phyloP scores from a whole-genome alignment of 2,888 invertebrate genomes.

The Watsonalla cultraria region DNA sequence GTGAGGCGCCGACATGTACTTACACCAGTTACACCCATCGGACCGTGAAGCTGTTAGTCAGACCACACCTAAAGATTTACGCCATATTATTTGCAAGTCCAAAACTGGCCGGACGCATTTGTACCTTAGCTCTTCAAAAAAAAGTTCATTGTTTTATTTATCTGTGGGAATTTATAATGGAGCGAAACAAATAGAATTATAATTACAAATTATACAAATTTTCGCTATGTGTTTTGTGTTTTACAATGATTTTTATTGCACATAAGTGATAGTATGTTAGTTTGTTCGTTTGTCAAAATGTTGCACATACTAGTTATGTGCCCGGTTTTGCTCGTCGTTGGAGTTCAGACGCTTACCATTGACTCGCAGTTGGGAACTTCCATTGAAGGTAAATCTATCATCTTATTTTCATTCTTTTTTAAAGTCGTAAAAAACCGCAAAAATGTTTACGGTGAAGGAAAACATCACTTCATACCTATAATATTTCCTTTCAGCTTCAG shows the following conservation, averaged over 20 bases:
- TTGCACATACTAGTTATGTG: constrained; percentile 54
- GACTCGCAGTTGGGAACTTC: constrained; percentile 70
- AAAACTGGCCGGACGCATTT: constrained; percentile 56
- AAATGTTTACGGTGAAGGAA: not conserved
- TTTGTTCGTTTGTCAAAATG: constrained; percentile 50
- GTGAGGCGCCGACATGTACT: constrained; percentile 53
- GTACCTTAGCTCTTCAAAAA: constrained; percentile 12
- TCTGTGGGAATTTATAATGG: constrained; percentile 9
- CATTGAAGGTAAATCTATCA: constrained; percentile 55
- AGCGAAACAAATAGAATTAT: constrained; percentile 1
- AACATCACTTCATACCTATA: too few species aligned
- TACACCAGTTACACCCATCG: constrained; percentile 26
- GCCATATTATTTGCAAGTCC: constrained; percentile 66
- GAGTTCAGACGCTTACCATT: constrained; percentile 63
- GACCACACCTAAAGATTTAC: constrained; percentile 62
- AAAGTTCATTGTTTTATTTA: constrained; percentile 19
- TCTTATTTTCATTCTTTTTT: not conserved
- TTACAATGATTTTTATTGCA: constrained; percentile 7
- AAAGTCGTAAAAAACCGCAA: too few species aligned
- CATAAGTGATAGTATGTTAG: constrained; percentile 26
- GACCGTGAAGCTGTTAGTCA: constrained; percentile 41
- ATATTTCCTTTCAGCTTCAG: too few species aligned
- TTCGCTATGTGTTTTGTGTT: constrained; percentile 4
- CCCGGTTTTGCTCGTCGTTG: constrained; percentile 56
- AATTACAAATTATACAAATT: constrained; percentile 4